Evolutionary conservation across 37 sponge, comb jelly and placozoan species (phyloP).

Genomic region (Ianthella basta): DNA sequence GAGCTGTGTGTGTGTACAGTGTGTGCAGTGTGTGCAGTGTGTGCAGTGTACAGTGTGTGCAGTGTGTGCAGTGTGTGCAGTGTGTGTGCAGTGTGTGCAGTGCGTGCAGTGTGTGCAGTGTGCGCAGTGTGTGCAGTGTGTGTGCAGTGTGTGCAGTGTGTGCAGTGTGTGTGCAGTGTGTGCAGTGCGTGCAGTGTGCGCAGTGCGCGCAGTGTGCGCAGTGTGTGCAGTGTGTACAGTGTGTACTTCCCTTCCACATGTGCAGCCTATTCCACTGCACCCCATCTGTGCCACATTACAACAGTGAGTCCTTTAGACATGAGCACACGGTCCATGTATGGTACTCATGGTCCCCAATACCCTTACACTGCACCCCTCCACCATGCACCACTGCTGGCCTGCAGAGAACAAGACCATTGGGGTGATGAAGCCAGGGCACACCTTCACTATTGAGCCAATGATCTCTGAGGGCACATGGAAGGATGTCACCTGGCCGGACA

Average conservation of each 20-base stretch:
- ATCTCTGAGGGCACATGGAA: conserved; percentile 89
- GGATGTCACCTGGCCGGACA: conserved; percentile 94
- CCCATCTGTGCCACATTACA: conserved; percentile 94
- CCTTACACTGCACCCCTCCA: conserved; percentile 2
- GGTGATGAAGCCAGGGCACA: conserved; percentile 94
- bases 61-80: no score
- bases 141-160: no score
- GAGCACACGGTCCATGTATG: no score
- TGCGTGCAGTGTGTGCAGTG: conserved; percentile 71
- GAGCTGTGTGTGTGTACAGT: conserved; percentile 12
- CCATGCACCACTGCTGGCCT: neutral
- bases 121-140: no score
- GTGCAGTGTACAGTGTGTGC: neutral
- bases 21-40: neutral
- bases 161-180: no score
- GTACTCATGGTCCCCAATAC: neutral
- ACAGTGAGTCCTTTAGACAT: conserved; percentile 62
- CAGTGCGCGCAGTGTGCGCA: no score
- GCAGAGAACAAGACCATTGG: conserved; percentile 96
- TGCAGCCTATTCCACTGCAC: conserved; percentile 86
- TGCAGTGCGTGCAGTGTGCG: no score
- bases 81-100: no score
- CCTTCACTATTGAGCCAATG: conserved; percentile 99
- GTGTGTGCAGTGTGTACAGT: no score
- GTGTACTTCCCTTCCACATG: neutral